phyloP scores from a whole-genome alignment of 2,113 vertebrate genomes.

The Cynocephalus volans region DNA sequence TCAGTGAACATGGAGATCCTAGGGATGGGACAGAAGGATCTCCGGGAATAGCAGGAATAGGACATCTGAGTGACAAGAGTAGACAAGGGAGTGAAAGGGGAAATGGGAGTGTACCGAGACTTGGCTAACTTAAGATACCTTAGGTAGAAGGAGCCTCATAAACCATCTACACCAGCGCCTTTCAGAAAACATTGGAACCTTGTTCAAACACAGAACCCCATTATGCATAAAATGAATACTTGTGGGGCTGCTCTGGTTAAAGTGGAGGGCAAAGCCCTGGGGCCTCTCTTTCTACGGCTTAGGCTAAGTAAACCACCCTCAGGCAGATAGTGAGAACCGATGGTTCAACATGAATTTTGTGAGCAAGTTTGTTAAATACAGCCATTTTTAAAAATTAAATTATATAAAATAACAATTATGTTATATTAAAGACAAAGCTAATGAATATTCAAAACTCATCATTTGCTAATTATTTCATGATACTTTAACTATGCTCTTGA shows the following conservation, averaged over 20 bases:
- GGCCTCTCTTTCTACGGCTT: background rate
- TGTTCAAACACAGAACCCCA: conserved; percentile 39
- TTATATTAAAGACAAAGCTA: conserved; percentile 50
- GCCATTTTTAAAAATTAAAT: conserved; percentile 66
- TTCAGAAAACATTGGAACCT: background rate
- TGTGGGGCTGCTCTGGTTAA: background rate
- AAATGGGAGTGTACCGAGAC: background rate
- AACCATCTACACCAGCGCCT: background rate
- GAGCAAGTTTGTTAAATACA: conserved; percentile 22
- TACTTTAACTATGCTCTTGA: background rate
- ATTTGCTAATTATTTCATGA: conserved; percentile 43
- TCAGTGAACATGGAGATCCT: background rate
- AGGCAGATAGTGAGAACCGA: background rate
- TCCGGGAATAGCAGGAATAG: background rate
- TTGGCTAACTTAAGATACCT: background rate
- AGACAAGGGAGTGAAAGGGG: background rate
- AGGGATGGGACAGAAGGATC: conserved; percentile 1
- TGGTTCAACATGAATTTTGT: background rate
- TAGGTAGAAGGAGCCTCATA: background rate
- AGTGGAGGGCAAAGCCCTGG: background rate
- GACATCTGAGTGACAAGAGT: conserved; percentile 17
- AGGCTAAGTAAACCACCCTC: background rate
- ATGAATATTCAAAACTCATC: conserved; percentile 22
- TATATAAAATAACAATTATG: conserved; percentile 34
- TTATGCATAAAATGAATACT: background rate